Evolutionary conservation across 2,888 invertebrate species (phyloP).

Genomic region (Epinotia nisella): DNA sequence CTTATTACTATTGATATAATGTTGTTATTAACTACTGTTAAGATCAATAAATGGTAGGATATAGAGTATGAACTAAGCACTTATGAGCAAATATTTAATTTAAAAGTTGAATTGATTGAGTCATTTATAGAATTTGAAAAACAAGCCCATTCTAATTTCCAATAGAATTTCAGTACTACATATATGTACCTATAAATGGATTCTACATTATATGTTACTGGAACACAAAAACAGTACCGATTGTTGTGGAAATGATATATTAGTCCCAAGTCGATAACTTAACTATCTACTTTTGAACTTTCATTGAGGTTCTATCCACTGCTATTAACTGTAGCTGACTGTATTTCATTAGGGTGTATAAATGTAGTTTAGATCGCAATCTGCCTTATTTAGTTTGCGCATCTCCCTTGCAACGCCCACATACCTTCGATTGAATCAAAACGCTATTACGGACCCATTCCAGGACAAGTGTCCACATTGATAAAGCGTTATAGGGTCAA

Average conservation of each 20-base stretch:
- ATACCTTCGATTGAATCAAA: slow-evolving; percentile 32
- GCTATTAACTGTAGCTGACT: too few relatives aligned
- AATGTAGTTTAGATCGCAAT: slow-evolving; percentile 2
- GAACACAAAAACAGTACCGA: too few relatives aligned
- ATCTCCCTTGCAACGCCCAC: slow-evolving; percentile 7
- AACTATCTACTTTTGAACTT: background rate
- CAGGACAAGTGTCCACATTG: slow-evolving; percentile 50
- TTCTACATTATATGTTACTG: too few relatives aligned
- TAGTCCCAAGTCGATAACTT: too few relatives aligned
- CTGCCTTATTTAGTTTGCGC: slow-evolving; percentile 10
- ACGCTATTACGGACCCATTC: slow-evolving; percentile 28
- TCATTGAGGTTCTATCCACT: background rate
- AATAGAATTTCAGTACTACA: too few relatives aligned
- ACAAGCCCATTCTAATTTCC: too few relatives aligned
- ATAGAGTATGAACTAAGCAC: background rate
- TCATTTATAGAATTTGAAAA: too few relatives aligned
- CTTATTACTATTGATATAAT: background rate
- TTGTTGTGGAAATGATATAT: too few relatives aligned
- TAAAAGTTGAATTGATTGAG: background rate
- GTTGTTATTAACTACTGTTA: background rate
- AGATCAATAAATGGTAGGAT: background rate
- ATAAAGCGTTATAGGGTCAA: slow-evolving; percentile 69
- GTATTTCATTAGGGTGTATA: background rate
- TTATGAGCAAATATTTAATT: background rate
- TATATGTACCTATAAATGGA: too few relatives aligned